Conservation (phyloP, 2,797 vertebrate species). For the Coreius guichenoti region DNA sequence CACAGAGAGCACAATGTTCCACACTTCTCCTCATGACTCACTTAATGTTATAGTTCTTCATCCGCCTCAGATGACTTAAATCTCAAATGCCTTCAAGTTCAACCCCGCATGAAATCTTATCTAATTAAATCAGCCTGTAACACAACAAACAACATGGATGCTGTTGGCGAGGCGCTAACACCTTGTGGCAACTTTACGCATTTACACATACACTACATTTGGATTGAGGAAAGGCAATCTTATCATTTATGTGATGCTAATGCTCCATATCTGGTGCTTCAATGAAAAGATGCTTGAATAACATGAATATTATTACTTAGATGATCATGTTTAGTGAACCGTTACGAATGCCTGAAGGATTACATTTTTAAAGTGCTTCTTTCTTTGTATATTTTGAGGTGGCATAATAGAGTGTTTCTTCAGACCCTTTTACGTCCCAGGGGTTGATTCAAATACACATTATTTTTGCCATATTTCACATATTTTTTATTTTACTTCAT, state of each 20-base stretch:
- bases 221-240: conserved; percentile 7
- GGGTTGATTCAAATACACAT: conserved; percentile 1
- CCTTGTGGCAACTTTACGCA: conserved; percentile 34
- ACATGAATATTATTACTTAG: conserved; percentile 24
- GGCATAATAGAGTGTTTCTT: conserved; percentile 12
- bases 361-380: conserved; percentile 12
- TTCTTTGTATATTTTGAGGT: conserved; percentile 38
- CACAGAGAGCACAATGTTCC: conserved; percentile 9
- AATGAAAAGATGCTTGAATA: conserved; percentile 46
- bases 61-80: conserved; percentile 18
- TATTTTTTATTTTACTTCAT: no score
- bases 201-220: conserved; percentile 5
- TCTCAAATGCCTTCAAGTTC: conserved; percentile 25
- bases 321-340: conserved; percentile 29
- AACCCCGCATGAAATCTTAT: conserved; percentile 42
- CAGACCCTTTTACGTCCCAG: background rate
- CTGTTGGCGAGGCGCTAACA: conserved; percentile 23
- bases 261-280: conserved; percentile 45
- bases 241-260: conserved; percentile 30
- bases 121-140: conserved; percentile 40
- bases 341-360: conserved; percentile 14
- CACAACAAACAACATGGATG: conserved; percentile 19
- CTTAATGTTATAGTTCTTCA: background rate
- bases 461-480: background rate
- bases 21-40: conserved; percentile 21